Evolutionary conservation across 2,113 vertebrate species (phyloP), one percentile per base, ranked within the genome.

Genomic region (Peromyscus leucopus): DNA sequence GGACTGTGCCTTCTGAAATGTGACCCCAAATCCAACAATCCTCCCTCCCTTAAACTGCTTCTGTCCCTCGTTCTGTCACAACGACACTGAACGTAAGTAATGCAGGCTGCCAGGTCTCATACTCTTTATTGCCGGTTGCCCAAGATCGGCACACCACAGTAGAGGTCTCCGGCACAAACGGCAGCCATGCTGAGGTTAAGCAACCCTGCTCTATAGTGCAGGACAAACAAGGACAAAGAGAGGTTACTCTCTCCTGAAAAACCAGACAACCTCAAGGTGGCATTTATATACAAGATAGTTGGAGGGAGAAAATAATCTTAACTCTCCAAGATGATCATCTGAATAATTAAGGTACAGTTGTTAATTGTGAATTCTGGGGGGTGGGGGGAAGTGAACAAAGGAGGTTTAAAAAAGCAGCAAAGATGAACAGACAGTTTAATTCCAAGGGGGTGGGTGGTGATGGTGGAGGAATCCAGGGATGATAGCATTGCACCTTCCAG

Each of bases 291-390:
- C 61, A 92, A 91, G 57, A 71, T 7, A 51, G n/a, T 89, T 46
- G 61, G 85, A 67, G 28, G 8, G 10, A 2, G 3, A 85, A 79
- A 89, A 75, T 31, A 88, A 80, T 80, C 83, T 33, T 63, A 87
- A 91, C 15, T 16, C 51, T 71, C 63, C 55, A 90, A 95, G 61
- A 93, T 76, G 93, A 80, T 51, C 75, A 83, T 90, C 90, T 97
- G 82, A 94, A 94, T 96, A 94, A 96, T 84, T 94, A 89, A 97
- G 76, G 28, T 88, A 46, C 2, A 87, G 67, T 31, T 91, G 94
- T 96, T 78, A 93, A 90, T 96, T 95, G 78, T 96, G 75, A 95
- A 94, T 91, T 59, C 39, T 59, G 33, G 51, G 51, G 10, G 48
- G 33, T 9, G 51, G 10, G 48, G 48, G 7, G 67, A 91, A 72